A percentile compares a stretch with the other conserved stretches of the same genome.
These are phyloP conservation scores for Hylia prasina DNA, from an alignment of 2,113 vertebrate species.

Conservation along the genomic window DNA sequence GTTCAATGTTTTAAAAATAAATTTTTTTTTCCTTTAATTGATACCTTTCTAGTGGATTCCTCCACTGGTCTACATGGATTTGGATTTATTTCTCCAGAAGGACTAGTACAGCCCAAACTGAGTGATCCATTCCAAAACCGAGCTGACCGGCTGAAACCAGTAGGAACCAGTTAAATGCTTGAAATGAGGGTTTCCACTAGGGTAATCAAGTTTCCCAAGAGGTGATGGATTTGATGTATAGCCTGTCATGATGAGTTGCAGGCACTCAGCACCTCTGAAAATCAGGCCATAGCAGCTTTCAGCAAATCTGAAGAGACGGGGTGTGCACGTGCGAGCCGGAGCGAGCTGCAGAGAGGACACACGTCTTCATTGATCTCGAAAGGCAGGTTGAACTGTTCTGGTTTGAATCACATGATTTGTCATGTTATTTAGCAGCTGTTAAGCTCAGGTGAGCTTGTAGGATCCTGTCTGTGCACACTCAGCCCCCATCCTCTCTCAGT, in stretches of 20 bases:
- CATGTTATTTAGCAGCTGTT: neutral
- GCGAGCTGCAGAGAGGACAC: neutral
- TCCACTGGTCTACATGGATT: neutral
- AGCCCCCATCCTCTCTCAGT: neutral
- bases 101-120: neutral
- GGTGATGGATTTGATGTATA: slow-evolving; percentile 63
- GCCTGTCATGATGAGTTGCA: slow-evolving; percentile 58
- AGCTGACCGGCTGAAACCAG: slow-evolving; percentile 23
- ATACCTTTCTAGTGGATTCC: neutral
- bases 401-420: neutral
- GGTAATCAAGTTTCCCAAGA: slow-evolving; percentile 56
- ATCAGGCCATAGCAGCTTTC: slow-evolving; percentile 26
- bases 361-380: neutral
- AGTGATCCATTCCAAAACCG: neutral
- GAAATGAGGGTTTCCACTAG: slow-evolving; percentile 52
- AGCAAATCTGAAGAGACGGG: slow-evolving; percentile 12
- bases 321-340: neutral
- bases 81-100: slow-evolving; percentile 9
- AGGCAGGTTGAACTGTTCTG: slow-evolving; percentile 15
- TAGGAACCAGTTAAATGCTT: slow-evolving; percentile 51
- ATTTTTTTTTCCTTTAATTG: neutral
- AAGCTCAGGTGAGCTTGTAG: neutral
- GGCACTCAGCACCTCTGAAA: slow-evolving; percentile 56
- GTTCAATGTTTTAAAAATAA: slow-evolving; percentile 72
- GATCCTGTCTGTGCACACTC: neutral